phyloP scores from a whole-genome alignment of 2,888 invertebrate species.

The Elegia similella region DNA sequence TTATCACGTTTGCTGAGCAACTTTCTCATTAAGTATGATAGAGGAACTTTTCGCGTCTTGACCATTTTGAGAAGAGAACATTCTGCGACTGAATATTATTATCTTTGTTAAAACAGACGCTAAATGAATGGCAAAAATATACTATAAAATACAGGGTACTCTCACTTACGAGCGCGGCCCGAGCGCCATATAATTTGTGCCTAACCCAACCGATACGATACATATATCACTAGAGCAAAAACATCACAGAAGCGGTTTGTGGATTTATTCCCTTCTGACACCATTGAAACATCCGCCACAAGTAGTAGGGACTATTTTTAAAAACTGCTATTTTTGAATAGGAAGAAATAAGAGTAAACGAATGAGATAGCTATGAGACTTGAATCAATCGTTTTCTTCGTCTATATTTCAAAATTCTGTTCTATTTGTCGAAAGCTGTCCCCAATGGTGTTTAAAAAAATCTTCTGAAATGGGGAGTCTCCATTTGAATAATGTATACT shows the following conservation, averaged over 20 bases:
- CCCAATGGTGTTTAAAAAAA: no score
- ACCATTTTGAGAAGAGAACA: not conserved
- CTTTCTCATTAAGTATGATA: no score
- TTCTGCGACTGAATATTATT: slow-evolving; percentile 24
- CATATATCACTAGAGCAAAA: slow-evolving; percentile 60
- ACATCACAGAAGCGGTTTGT: slow-evolving; percentile 71
- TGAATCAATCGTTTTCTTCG: no score
- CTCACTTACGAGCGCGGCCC: slow-evolving; percentile 37
- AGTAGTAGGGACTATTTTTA: not conserved
- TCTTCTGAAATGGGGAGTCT: no score
- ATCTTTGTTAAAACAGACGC: slow-evolving; percentile 55
- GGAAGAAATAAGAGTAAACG: no score
- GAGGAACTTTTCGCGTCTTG: no score
- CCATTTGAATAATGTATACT: no score
- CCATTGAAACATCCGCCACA: not conserved
- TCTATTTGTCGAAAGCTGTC: no score
- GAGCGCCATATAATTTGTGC: slow-evolving; percentile 34
- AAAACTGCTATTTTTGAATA: no score
- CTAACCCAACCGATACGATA: slow-evolving; percentile 40
- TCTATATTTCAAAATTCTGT: no score
- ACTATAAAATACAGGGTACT: slow-evolving; percentile 59
- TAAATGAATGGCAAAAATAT: slow-evolving; percentile 68
- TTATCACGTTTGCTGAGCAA: no score
- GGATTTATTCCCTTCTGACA: not conserved
- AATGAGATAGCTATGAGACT: no score